Conservation (phyloP, 2,797 vertebrate genomes). For the Galagoides demidoff region DNA sequence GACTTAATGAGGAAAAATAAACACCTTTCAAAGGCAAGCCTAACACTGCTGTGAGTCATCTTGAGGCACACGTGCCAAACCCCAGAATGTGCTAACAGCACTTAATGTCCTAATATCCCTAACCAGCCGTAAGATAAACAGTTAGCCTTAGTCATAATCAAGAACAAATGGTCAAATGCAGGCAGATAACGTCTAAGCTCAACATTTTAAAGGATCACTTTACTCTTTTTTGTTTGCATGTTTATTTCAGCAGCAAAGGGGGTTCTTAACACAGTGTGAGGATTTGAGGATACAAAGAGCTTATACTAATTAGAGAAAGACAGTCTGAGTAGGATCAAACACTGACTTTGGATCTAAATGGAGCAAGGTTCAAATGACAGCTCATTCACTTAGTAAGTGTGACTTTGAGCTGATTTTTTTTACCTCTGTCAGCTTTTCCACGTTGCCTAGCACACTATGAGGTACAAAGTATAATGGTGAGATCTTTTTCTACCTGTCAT, state of each 20-base stretch:
- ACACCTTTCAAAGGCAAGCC: constrained; percentile 50
- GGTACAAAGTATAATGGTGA: not conserved
- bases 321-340: not conserved
- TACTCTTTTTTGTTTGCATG: not conserved
- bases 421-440: not conserved
- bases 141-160: constrained; percentile 32
- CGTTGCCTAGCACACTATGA: not conserved
- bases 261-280: not conserved
- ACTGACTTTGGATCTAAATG: not conserved
- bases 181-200: not conserved
- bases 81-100: not conserved
- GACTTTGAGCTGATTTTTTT: not conserved
- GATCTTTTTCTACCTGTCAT: not conserved
- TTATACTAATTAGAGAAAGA: not conserved
- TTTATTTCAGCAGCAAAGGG: constrained; percentile 40
- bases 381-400: not conserved
- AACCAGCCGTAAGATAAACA: constrained; percentile 25
- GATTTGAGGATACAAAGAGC: not conserved
- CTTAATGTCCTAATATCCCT: not conserved
- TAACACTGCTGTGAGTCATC: constrained; percentile 44
- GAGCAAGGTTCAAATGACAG: not conserved
- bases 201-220: not conserved
- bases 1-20: constrained; percentile 58
- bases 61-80: not conserved
- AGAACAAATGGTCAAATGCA: constrained; percentile 52